Conservation (phyloP, 1,140 invertebrate species). For the Mesaphorura yosii region DNA sequence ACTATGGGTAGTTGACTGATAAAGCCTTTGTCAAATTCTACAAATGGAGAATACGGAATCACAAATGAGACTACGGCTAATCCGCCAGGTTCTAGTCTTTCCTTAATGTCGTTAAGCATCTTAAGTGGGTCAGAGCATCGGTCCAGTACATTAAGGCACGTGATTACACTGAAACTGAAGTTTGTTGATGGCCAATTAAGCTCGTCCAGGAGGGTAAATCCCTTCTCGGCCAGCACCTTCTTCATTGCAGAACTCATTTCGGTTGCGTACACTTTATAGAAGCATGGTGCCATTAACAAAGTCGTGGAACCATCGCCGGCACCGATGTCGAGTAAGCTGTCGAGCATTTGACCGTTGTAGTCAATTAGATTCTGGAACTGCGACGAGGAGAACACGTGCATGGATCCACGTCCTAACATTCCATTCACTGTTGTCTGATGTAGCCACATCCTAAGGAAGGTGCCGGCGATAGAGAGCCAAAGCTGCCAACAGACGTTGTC, state of each 20-base stretch:
- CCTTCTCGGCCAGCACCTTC: conserved; percentile 53
- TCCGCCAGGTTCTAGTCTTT: conserved; percentile 52
- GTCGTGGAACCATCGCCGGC: conserved; percentile 86
- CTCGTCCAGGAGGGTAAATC: too few relatives aligned
- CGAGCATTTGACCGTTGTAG: conserved; percentile 19
- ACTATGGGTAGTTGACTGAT: neutral
- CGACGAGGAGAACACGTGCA: conserved; percentile 75
- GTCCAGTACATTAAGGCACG: conserved; percentile 81
- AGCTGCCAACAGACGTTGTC: neutral
- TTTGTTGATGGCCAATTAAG: too few relatives aligned
- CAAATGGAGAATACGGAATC: conserved; percentile 77
- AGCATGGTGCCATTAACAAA: conserved; percentile 54
- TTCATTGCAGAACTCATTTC: conserved; percentile 77
- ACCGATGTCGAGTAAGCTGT: conserved; percentile 65
- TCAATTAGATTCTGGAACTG: conserved; percentile 59
- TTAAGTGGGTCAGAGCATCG: conserved; percentile 66
- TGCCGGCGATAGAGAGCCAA: neutral
- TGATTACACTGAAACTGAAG: conserved; percentile 60
- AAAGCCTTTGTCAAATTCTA: conserved; percentile 48
- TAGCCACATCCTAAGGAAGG: neutral
- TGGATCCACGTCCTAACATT: conserved; percentile 70
- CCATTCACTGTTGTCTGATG: conserved; percentile 32
- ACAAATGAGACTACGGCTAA: conserved; percentile 68
- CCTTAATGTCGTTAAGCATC: conserved; percentile 55
- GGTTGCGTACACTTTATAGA: conserved; percentile 61